phyloP scores from a whole-genome alignment of 1,140 invertebrate genomes.

The Hyles euphorbiae region DNA sequence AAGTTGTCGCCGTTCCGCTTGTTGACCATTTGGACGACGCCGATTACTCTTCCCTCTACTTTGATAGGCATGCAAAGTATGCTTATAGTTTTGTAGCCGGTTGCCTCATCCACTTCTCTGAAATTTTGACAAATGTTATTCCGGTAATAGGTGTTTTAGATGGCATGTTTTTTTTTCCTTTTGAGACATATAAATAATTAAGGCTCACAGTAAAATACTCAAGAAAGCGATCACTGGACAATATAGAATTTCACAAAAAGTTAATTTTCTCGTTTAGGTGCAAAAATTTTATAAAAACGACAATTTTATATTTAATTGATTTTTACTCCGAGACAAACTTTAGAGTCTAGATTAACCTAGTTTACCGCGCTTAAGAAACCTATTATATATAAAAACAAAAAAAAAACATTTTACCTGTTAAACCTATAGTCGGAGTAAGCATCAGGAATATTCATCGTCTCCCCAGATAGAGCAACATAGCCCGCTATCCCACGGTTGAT shows the following conservation, averaged over 20 bases:
- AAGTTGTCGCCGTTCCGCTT: slow-evolving; percentile 81
- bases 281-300: too few relatives aligned
- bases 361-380: too few relatives aligned
- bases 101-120: slow-evolving; percentile 83
- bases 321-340: too few relatives aligned
- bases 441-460: slow-evolving; percentile 86
- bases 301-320: too few relatives aligned
- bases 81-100: slow-evolving; percentile 84
- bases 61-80: slow-evolving; percentile 93
- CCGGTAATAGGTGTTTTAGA: background rate
- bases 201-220: too few relatives aligned
- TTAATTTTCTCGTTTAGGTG: too few relatives aligned
- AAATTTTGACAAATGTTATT: slow-evolving; percentile 16
- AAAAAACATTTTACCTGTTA: slow-evolving; percentile 74
- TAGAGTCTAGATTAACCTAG: too few relatives aligned
- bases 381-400: too few relatives aligned
- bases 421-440: slow-evolving; percentile 88
- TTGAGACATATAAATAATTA: too few relatives aligned
- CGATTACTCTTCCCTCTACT: slow-evolving; percentile 84
- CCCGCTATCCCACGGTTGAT: slow-evolving; percentile 78
- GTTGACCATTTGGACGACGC: slow-evolving; percentile 93
- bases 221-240: too few relatives aligned
- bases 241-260: too few relatives aligned
- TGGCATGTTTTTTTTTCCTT: background rate
- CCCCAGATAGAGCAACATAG: slow-evolving; percentile 85